A percentile compares a stretch with the other conserved stretches of the same genome.
Conservation (phyloP, 2,888 invertebrate genomes). For the Mesorhabditis belari region DNA sequence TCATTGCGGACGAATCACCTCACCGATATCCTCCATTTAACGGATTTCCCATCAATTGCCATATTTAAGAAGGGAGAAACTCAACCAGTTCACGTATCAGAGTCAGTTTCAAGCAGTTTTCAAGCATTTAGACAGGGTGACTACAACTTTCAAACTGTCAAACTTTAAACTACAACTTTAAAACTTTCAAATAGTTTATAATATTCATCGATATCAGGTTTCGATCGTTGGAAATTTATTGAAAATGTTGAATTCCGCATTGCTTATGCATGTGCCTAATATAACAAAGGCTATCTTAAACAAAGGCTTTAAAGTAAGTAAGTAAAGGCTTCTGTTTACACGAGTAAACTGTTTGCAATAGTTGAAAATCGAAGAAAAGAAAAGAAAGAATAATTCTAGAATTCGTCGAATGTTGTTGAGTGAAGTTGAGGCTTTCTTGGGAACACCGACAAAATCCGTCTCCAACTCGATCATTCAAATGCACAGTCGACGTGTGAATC, state of each 20-base stretch:
- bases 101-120: constrained; percentile 22
- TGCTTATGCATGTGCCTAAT: no score
- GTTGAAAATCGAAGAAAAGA: no score
- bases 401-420: constrained; percentile 42
- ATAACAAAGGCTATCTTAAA: no score
- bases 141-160: background rate
- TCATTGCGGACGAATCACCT: constrained; percentile 40
- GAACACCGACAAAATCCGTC: constrained; percentile 4
- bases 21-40: constrained; percentile 43
- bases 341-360: background rate
- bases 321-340: background rate
- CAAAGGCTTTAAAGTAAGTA: background rate
- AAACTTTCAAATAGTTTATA: background rate
- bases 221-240: background rate
- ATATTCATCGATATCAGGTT: no score
- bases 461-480: constrained; percentile 15
- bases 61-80: constrained; percentile 46
- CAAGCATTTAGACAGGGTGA: background rate
- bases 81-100: constrained; percentile 40
- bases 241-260: background rate
- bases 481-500: constrained; percentile 13
- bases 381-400: no score
- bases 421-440: constrained; percentile 40
- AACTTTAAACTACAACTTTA: background rate
- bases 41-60: constrained; percentile 48